Conservation (phyloP, 30 jellyfish, hydroid and myxozoan species). For the Turritopsis rubra region DNA sequence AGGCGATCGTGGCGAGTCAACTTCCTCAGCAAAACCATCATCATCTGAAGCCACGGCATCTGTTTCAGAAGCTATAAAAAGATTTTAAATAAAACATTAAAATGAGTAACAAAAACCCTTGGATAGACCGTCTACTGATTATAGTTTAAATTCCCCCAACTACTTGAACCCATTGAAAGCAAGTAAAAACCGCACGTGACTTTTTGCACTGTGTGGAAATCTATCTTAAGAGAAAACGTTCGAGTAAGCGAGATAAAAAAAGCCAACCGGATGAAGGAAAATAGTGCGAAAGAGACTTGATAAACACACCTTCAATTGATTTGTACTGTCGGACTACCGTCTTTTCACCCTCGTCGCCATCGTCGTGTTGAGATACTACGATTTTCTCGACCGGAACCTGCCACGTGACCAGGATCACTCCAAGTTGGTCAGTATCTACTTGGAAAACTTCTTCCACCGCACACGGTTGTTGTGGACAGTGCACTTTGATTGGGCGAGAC, state of each 20-base stretch:
- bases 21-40: neutral
- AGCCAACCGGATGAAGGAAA: neutral
- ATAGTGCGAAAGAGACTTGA: conserved; percentile 1
- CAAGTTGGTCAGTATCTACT: conserved; percentile 31
- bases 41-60: neutral
- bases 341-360: neutral
- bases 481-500: conserved; percentile 27
- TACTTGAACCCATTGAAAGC: too few relatives aligned
- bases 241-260: neutral
- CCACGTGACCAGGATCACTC: conserved; percentile 43
- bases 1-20: conserved; percentile 16
- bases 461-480: conserved; percentile 32
- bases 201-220: too few relatives aligned
- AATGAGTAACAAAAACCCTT: too few relatives aligned
- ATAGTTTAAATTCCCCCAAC: too few relatives aligned
- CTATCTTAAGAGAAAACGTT: neutral
- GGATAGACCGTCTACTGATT: too few relatives aligned
- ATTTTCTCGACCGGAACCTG: conserved; percentile 18
- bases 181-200: too few relatives aligned
- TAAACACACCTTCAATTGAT: neutral
- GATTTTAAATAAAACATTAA: too few relatives aligned
- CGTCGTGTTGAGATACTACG: neutral
- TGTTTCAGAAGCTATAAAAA: neutral
- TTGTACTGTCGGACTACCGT: conserved; percentile 2
- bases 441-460: conserved; percentile 41